Conservation (phyloP, 2,113 vertebrate species). For the Phasianus colchicus region DNA sequence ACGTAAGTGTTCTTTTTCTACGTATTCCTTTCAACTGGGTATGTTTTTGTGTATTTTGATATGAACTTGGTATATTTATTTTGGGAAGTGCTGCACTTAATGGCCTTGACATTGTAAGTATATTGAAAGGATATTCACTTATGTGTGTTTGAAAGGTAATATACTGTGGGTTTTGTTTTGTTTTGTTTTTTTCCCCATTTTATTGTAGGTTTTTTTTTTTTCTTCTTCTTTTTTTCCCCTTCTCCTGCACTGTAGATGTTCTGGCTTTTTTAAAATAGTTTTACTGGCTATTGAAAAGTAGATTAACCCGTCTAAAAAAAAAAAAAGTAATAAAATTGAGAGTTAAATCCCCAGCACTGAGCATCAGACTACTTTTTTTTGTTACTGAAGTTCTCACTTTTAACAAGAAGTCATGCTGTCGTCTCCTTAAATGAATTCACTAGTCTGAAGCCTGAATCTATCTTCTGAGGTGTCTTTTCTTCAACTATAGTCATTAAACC, state of each 20-base stretch:
- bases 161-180: fast-evolving
- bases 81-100: not conserved
- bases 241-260: not conserved
- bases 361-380: not conserved
- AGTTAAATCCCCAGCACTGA: not conserved
- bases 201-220: not conserved
- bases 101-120: not conserved
- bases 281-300: not conserved
- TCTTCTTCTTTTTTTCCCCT: not conserved
- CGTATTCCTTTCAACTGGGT: not conserved
- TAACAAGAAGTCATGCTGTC: not conserved
- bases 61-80: not conserved
- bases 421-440: not conserved
- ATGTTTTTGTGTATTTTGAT: not conserved
- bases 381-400: not conserved
- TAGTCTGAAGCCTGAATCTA: not conserved
- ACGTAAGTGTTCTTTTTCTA: not conserved
- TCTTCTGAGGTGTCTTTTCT: not conserved
- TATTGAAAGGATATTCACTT: not conserved
- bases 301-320: not conserved
- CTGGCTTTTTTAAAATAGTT: not conserved
- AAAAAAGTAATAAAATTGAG: not conserved
- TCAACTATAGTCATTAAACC: not conserved
- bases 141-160: not conserved
- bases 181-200: not conserved